These are phyloP conservation scores for Cryptocephalus primarius DNA, from an alignment of 2,888 invertebrate genomes.

Conservation along the genomic window DNA sequence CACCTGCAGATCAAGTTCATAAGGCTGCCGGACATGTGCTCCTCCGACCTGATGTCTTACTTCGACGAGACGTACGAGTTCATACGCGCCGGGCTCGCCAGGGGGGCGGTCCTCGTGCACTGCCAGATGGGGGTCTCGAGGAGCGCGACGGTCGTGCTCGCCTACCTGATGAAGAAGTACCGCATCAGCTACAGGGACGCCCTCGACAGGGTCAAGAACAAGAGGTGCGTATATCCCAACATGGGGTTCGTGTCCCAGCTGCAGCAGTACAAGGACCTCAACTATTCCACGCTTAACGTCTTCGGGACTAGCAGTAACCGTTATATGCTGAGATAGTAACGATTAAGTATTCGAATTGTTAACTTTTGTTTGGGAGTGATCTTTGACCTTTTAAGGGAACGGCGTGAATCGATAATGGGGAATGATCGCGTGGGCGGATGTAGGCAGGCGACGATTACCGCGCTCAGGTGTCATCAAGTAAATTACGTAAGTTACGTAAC, in stretches of 20 bases:
- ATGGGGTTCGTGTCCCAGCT: slow-evolving; percentile 10
- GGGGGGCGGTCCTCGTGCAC: slow-evolving; percentile 11
- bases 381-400: background rate
- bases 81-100: slow-evolving; percentile 8
- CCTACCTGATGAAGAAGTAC: slow-evolving; percentile 12
- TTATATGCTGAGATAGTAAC: background rate
- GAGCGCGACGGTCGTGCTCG: slow-evolving; percentile 9
- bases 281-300: background rate
- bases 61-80: slow-evolving; percentile 12
- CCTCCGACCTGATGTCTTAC: slow-evolving; percentile 8
- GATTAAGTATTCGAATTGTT: background rate
- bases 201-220: slow-evolving; percentile 7
- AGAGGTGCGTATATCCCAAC: slow-evolving; percentile 9
- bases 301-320: background rate
- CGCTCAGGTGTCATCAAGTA: no score
- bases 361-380: background rate
- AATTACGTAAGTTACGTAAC: no score
- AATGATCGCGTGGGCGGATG: no score
- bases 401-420: no score
- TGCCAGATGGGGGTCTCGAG: slow-evolving; percentile 11
- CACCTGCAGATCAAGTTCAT: slow-evolving; percentile 9
- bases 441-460: no score
- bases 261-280: slow-evolving; percentile 1
- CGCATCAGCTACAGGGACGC: slow-evolving; percentile 7
- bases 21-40: slow-evolving; percentile 5